Evolutionary conservation across 2,888 invertebrate genomes (phyloP).

Genomic region (Automeris io): DNA sequence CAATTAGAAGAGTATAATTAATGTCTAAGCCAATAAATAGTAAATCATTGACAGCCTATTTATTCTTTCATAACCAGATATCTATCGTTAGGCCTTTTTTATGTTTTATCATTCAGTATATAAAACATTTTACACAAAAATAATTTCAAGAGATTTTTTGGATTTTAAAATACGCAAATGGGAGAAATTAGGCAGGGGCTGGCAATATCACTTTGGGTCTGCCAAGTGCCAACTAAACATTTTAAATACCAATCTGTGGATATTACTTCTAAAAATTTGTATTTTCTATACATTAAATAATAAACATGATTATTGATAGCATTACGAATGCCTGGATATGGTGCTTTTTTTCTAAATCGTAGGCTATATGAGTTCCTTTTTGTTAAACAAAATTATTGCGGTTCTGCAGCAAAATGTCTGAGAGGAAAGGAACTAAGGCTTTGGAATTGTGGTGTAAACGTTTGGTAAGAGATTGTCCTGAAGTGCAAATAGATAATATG

Average conservation of each 20-base stretch:
- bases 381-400: slow-evolving; percentile 13
- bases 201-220: no score
- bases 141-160: no score
- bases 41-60: no score
- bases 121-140: no score
- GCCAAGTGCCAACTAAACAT: slow-evolving; percentile 32
- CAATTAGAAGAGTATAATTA: no score
- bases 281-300: not conserved
- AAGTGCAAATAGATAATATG: slow-evolving; percentile 95
- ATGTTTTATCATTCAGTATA: no score
- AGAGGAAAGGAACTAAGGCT: slow-evolving; percentile 91
- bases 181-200: no score
- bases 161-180: no score
- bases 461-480: slow-evolving; percentile 91
- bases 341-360: not conserved
- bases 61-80: no score
- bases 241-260: no score
- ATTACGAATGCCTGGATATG: not conserved
- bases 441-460: slow-evolving; percentile 95
- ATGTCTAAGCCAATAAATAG: no score
- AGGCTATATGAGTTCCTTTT: slow-evolving; percentile 6
- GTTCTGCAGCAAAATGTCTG: slow-evolving; percentile 78
- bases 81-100: no score
- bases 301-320: not conserved
- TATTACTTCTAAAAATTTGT: not conserved